These are phyloP conservation scores for Temnothorax nylanderi DNA, from an alignment of 1,140 invertebrate genomes.

Conservation along the genomic window DNA sequence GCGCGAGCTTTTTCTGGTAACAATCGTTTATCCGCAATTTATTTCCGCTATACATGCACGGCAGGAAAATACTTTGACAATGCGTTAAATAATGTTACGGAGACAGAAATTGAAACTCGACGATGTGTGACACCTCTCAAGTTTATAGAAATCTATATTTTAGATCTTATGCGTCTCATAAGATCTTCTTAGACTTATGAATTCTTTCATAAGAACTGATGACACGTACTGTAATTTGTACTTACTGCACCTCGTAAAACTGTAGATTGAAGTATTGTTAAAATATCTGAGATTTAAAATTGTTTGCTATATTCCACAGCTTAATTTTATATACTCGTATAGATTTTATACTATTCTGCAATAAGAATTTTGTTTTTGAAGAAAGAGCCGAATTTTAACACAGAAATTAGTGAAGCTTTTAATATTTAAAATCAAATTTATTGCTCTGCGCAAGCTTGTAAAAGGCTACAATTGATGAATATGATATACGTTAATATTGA, in stretches of 20 bases:
- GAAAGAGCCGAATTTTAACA: neutral
- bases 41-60: neutral
- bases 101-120: neutral
- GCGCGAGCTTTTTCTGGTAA: neutral
- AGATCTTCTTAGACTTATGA: neutral
- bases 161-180: neutral
- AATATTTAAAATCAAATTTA: neutral
- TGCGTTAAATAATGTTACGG: neutral
- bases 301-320: neutral
- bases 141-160: neutral
- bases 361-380: neutral
- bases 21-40: constrained; percentile 20
- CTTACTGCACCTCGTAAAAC: neutral
- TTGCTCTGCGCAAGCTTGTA: neutral
- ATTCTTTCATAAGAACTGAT: neutral
- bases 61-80: neutral
- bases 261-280: neutral
- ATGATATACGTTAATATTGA: neutral
- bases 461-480: neutral
- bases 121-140: neutral
- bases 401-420: neutral
- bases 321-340: neutral
- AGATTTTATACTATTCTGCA: neutral
- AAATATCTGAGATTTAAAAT: neutral
- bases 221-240: neutral